phyloP scores from a whole-genome alignment of 2,797 vertebrate genomes.

The Allochrocebus solatus region DNA sequence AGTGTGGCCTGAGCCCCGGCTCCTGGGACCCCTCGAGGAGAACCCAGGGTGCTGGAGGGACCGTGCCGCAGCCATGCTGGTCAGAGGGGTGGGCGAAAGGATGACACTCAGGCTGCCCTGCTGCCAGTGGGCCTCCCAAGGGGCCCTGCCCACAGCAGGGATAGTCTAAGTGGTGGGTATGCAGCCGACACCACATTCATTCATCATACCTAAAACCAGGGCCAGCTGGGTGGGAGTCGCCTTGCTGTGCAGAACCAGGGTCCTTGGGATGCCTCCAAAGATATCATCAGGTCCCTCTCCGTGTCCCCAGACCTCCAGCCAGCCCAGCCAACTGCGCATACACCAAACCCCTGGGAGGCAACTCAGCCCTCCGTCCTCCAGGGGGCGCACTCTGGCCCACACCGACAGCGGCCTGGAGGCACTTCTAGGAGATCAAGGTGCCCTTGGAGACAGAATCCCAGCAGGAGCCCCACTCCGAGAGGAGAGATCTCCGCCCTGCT shows the following conservation, averaged over 20 bases:
- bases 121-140: neutral
- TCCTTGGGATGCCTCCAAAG: neutral
- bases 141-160: neutral
- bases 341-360: neutral
- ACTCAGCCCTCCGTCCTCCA: constrained; percentile 38
- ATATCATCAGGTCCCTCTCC: neutral
- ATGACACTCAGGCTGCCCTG: neutral
- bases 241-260: neutral
- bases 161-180: neutral
- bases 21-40: neutral
- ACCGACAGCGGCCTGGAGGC: neutral
- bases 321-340: neutral
- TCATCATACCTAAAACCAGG: neutral
- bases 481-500: neutral
- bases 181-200: neutral
- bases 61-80: accelerated
- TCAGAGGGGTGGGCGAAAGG: neutral
- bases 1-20: neutral
- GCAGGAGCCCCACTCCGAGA: neutral
- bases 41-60: neutral
- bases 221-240: no score
- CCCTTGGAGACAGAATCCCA: neutral
- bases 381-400: constrained; percentile 38
- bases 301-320: neutral
- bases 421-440: neutral